Evolutionary conservation across 30 jellyfish, hydroid and myxozoan genomes (phyloP).

Genomic region (Chrysaora quinquecirrha): DNA sequence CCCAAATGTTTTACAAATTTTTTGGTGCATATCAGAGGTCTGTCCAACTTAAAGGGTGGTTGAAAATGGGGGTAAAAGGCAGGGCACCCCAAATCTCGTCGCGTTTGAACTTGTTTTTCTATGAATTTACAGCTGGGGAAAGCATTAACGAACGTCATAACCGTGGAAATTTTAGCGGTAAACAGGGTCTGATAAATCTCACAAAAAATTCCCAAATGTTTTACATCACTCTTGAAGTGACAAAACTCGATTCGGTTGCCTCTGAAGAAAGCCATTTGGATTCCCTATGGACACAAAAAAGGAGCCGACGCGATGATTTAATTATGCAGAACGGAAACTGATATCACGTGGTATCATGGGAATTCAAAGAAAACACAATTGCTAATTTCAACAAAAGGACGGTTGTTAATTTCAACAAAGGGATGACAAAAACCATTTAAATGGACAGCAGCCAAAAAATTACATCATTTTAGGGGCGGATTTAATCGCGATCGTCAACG

Average conservation of each 20-base stretch:
- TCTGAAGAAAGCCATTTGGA: not conserved
- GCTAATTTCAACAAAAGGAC: not conserved
- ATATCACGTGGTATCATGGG: not conserved
- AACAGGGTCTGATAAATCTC: not conserved
- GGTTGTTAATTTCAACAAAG: not conserved
- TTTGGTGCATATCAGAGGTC: too few species aligned
- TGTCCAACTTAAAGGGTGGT: too few species aligned
- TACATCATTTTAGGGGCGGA: not conserved
- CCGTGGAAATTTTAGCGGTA: not conserved
- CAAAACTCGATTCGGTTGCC: not conserved
- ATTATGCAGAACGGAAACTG: conserved; percentile 48
- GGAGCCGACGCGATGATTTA: not conserved
- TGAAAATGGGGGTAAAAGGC: too few species aligned
- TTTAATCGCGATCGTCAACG: not conserved
- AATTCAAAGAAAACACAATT: not conserved
- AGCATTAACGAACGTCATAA: too few species aligned
- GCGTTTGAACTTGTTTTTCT: too few species aligned
- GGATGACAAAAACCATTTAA: not conserved
- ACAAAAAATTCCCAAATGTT: not conserved
- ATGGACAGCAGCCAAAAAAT: not conserved
- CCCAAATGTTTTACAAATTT: not conserved
- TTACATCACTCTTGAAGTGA: not conserved
- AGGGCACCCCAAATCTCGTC: too few species aligned
- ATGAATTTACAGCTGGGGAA: too few species aligned
- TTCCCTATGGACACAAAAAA: not conserved